Base-by-base conservation (phyloP, 2,888 invertebrate species). In the Heliconius hortense region DNA sequence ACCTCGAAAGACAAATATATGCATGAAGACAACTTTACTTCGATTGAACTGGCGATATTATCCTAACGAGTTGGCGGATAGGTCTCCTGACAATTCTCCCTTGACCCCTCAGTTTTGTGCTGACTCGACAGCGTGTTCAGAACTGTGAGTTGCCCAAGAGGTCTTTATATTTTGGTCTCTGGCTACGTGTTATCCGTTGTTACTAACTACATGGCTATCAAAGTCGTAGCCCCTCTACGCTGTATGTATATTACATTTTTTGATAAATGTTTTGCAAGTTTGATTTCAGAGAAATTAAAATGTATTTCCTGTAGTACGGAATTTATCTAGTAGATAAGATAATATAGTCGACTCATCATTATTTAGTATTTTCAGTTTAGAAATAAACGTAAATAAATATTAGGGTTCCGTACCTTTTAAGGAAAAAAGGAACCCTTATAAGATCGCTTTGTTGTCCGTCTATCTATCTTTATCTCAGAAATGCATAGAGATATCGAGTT, bases 31-130 rank as follows among this genome's bases (percentile, higher is more conserved):
- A 72, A 77, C 70, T 76, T 72, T 63, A 76, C 74, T 69, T 72
- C 69, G 64, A 76, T 76, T 73, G 76, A 76, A 75, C 68, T 67
- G 70, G 80, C 81, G 80, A 83, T 85, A 86, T 87, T 85, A 87
- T 87, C 83, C 84, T 86, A 85, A 86, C 85, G 84, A 83, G 82
- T 76, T 81, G 80, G 81, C 80, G 83, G 82, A 83, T 84, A 81
- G 81, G 81, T 80, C 82, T 80, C 74, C 56, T 75, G 73, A 59
- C 77, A 83, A 84, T 84, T 79, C 81, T 74, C 79, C 76, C 73
- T 76, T 31, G 81, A 86, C 81, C 77, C 84, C 76, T 85, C 84
- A 80, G 78, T 82, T 78, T 78, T 78, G 79, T 79, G 78, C 81
- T 24, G 56, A 66, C 56, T 76, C 70, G 15, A 31, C 64, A 64